Evolutionary conservation across 1,140 invertebrate species (phyloP).

Genomic region (Dendroctonus ponderosae): DNA sequence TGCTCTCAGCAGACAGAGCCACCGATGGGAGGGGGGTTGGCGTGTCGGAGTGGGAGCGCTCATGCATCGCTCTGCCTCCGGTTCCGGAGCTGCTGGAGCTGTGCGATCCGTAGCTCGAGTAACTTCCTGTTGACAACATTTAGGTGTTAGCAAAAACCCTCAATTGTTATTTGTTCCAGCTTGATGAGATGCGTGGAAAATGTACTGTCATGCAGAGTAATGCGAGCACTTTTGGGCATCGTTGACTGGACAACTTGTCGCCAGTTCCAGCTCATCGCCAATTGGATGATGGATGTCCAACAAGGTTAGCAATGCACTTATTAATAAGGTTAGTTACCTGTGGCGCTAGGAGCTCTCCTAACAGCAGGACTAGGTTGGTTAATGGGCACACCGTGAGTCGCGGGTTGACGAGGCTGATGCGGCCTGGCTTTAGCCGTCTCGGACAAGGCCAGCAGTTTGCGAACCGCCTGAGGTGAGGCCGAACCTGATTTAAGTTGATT

Average conservation of each 20-base stretch:
- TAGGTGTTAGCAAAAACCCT: too few relatives aligned
- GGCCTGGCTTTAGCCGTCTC: constrained; percentile 84
- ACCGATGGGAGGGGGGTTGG: constrained; percentile 80
- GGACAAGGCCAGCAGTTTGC: constrained; percentile 86
- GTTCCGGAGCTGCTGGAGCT: constrained; percentile 45
- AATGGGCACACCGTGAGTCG: constrained; percentile 52
- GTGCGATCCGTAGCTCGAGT: constrained; percentile 50
- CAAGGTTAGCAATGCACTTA: neutral
- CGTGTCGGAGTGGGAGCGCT: constrained; percentile 88
- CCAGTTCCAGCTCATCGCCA: too few relatives aligned
- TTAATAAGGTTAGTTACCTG: constrained; percentile 42
- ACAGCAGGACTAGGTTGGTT: constrained; percentile 55
- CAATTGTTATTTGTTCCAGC: too few relatives aligned
- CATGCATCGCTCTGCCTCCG: constrained; percentile 65
- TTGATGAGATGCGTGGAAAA: too few relatives aligned
- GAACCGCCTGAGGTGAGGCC: constrained; percentile 91
- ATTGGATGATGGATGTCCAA: too few relatives aligned
- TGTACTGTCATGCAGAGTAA: too few relatives aligned
- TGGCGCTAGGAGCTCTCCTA: constrained; percentile 50
- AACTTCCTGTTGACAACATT: constrained; percentile 41
- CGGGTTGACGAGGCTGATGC: constrained; percentile 72
- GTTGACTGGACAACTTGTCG: too few relatives aligned
- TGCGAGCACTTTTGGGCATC: too few relatives aligned
- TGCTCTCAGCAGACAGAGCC: constrained; percentile 90
- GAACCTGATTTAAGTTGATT: constrained; percentile 62